These are phyloP conservation scores for Bactericera cockerelli DNA, from an alignment of 1,140 invertebrate species.

Conservation along the genomic window DNA sequence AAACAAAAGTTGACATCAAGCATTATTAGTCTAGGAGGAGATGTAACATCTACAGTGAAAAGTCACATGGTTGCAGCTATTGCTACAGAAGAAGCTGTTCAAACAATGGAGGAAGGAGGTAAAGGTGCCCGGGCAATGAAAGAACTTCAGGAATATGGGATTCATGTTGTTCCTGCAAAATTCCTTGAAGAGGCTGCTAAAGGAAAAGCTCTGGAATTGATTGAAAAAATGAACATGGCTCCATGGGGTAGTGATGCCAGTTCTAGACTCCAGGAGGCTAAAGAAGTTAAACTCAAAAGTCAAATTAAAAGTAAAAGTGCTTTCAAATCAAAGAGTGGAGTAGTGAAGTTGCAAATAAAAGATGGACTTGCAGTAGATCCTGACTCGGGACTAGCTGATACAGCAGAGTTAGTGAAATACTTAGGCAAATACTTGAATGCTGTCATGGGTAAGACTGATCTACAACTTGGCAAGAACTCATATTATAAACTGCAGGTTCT, in stretches of 20 bases:
- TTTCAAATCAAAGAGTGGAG: too few species aligned
- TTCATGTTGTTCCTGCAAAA: slow-evolving; percentile 62
- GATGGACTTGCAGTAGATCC: slow-evolving; percentile 79
- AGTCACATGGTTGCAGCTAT: slow-evolving; percentile 72
- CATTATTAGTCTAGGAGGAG: too few species aligned
- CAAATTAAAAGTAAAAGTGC: not conserved
- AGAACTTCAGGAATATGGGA: slow-evolving; percentile 45
- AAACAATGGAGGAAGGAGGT: slow-evolving; percentile 45
- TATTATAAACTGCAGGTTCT: slow-evolving; percentile 91
- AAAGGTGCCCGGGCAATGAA: slow-evolving; percentile 48
- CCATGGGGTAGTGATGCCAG: slow-evolving; percentile 36
- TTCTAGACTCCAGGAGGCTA: slow-evolving; percentile 30
- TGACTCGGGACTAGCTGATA: slow-evolving; percentile 61
- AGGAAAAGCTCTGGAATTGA: slow-evolving; percentile 27
- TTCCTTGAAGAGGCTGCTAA: slow-evolving; percentile 46
- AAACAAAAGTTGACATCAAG: too few species aligned
- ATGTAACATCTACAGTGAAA: too few species aligned
- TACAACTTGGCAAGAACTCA: slow-evolving; percentile 75
- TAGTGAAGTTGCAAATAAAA: slow-evolving; percentile 69
- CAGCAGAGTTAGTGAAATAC: slow-evolving; percentile 60
- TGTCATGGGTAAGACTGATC: slow-evolving; percentile 70
- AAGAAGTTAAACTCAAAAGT: slow-evolving; percentile 30
- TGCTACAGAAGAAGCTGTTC: slow-evolving; percentile 40
- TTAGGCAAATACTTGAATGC: slow-evolving; percentile 50
- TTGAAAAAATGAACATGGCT: slow-evolving; percentile 31